Evolutionary conservation across 2,797 vertebrate genomes (phyloP), one percentile per base, ranked within the genome.

Genomic region (Eulemur coronatus): DNA sequence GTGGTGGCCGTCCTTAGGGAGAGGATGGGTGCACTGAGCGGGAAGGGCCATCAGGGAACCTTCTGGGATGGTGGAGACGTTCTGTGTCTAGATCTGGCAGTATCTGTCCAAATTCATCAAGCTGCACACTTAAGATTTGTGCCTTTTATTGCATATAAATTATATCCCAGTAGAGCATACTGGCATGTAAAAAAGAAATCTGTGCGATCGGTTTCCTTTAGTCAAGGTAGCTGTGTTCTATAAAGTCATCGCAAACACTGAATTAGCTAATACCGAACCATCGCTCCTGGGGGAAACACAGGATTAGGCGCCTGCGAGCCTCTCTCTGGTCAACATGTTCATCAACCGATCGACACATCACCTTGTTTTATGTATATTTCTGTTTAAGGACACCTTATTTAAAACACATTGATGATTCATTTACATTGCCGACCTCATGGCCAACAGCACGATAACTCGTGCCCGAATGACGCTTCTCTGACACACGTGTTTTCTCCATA

Each of bases 371-470:
- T 10, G 26, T 38, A 50, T 75, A 59, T 46, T 90, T 80, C 73
- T 52, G 48, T 75, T 59, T 24, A 28, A 80, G 75, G 63, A 69
- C 43, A 46, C 0, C 28, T 11, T 30, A 33, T 22, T 28, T 69
- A 38, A 75, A 18, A 20, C 14, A 22, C 4, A 10, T 2, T 24
- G 67, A 67, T n/a, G 73, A 52, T n/a, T 13, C 3, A 17, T 15
- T 78, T 41, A 1, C 41, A 28, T 0, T 9, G 35, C 24, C 43
- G 30, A 38, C 43, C 65, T 24, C 73, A 5, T 0, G 2, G 78
- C 57, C 15, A 26, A 30, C 0, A 4, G 70, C 79, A 1, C 24
- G 0, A 1, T 43, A 13, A 70, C 30, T 69, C 41, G 5, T 5
- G 2, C 69, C 33, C 2, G 43, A 87, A 76, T 0, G 1, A 38